Base-by-base conservation (phyloP, 2,888 invertebrate species). In the Emmelina monodactyla region DNA sequence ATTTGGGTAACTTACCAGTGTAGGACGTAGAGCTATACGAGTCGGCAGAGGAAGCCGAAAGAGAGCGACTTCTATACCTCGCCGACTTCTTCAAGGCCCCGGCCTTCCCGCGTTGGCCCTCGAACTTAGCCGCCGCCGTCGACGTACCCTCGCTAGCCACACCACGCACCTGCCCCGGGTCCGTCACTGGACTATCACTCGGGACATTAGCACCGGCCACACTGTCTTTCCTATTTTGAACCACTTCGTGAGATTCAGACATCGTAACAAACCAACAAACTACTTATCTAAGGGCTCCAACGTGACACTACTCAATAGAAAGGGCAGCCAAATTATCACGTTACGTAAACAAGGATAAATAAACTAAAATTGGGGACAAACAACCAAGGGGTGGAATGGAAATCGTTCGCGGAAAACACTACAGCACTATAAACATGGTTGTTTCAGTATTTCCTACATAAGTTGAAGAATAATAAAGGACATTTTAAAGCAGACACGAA, bases 11-110 rank as follows among this genome's bases (percentile, higher is more conserved):
- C 76, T 68, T 41, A 72, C 85, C 85, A 25, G 85, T 85, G 49
- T 85, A 85, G 0, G 85, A 85, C 12, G 85, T 85, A 47, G 95
- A 95, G 70, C 94, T 95, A 76, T 94, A 96, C 14, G 95, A 95
- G 69, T 96, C 96, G 35, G 94, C 94, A 22, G 96, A 96, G 5
- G 95, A 95, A 2, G 94, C 95, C 9, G 96, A 96, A 14, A 95
- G 80, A 0, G 95, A 95, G 42, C 96, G 85, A 61, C 94, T 94
- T 35, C 94, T 82, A 62, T 95, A 93, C 34, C 94, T 84, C 49
- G 89, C 92, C 11, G 92, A 88, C 65, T 93, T 92, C 80, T 94
- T 92, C 62, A 92, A 66, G 7, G 92, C 92, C 43, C 92, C 88
- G 2, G 91, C 88, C 53, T 81, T 81, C 39, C 59, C 73, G 40